A percentile compares a stretch with the other conserved stretches of the same genome.
Evolutionary conservation across 2,113 vertebrate species (phyloP).

Genomic region (Garra rufa): DNA sequence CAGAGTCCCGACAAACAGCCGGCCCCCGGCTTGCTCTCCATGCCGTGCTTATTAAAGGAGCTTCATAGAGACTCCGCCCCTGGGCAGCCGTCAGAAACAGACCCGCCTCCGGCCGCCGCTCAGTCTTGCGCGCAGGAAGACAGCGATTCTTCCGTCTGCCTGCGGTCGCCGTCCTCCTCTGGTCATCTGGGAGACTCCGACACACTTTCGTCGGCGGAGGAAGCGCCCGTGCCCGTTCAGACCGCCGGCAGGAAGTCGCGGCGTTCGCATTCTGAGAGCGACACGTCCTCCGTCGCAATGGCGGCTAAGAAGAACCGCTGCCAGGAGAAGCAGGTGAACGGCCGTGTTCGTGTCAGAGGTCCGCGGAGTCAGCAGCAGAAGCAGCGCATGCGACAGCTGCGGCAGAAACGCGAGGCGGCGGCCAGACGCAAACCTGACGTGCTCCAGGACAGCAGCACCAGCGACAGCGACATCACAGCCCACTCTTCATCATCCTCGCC

Average conservation of each 20-base stretch:
- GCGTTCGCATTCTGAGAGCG: slow-evolving; percentile 91
- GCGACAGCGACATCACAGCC: slow-evolving; percentile 97
- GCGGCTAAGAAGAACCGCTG: slow-evolving; percentile 97
- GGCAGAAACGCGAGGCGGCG: slow-evolving; percentile 94
- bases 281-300: slow-evolving; percentile 85
- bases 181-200: slow-evolving; percentile 96
- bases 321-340: slow-evolving; percentile 89
- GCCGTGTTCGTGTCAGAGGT: slow-evolving; percentile 86
- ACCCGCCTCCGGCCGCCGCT: slow-evolving; percentile 78
- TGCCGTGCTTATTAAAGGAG: slow-evolving; percentile 96
- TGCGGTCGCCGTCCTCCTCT: slow-evolving; percentile 96
- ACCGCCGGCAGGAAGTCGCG: slow-evolving; percentile 85
- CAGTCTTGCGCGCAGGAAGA: slow-evolving; percentile 80
- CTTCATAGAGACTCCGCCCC: slow-evolving; percentile 90
- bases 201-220: slow-evolving; percentile 92
- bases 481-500: slow-evolving; percentile 91
- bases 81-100: slow-evolving; percentile 86
- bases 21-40: slow-evolving; percentile 80
- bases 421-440: slow-evolving; percentile 95
- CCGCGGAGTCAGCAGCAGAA: slow-evolving; percentile 97
- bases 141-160: slow-evolving; percentile 95
- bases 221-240: slow-evolving; percentile 71
- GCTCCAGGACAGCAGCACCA: slow-evolving; percentile 99
- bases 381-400: slow-evolving; percentile 89
- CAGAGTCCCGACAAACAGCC: slow-evolving; percentile 77